These are phyloP conservation scores for Spatula versicolor DNA, from an alignment of 2,797 vertebrate species.

Conservation along the genomic window DNA sequence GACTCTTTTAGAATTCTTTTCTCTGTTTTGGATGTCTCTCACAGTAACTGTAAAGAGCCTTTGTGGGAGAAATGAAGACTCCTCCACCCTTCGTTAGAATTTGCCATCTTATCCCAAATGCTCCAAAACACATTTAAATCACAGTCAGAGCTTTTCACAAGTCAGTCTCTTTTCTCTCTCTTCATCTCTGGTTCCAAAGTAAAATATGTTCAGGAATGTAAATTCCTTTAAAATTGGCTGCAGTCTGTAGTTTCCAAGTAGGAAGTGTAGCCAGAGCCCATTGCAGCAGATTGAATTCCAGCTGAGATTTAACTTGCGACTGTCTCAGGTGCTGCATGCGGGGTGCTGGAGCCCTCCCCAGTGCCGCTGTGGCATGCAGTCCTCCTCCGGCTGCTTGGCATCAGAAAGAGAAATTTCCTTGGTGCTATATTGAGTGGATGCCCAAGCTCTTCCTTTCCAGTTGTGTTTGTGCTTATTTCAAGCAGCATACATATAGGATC, in stretches of 20 bases:
- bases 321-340: neutral
- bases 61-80: neutral
- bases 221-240: slow-evolving; percentile 37
- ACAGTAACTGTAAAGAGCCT: neutral
- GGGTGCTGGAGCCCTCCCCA: neutral
- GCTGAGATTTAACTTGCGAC: neutral
- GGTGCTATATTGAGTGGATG: too few species aligned
- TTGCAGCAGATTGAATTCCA: neutral
- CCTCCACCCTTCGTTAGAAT: slow-evolving; percentile 21
- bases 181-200: slow-evolving; percentile 9
- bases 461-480: neutral
- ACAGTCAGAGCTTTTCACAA: slow-evolving; percentile 2
- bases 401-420: neutral
- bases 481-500: accelerated
- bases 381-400: neutral
- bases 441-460: neutral
- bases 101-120: neutral
- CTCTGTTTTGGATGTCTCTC: neutral
- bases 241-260: neutral
- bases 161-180: neutral
- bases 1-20: neutral
- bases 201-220: slow-evolving; percentile 10
- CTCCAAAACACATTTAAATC: slow-evolving; percentile 10
- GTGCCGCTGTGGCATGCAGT: neutral
- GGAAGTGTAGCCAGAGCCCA: slow-evolving; percentile 9